Conservation (phyloP, 2,797 vertebrate species). For the Pipistrellus kuhlii region DNA sequence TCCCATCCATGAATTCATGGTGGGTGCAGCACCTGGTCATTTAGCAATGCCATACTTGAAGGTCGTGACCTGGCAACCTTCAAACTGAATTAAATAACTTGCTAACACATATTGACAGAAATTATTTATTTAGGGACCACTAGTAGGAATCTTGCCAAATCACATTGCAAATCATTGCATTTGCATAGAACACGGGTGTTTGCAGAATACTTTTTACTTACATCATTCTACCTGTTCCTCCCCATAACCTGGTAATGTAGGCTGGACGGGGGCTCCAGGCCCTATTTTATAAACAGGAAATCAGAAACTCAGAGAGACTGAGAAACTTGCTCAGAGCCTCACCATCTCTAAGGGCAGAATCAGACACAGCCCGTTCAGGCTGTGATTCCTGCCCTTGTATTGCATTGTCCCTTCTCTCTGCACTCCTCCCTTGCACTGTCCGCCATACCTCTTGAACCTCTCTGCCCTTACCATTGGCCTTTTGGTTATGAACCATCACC, state of each 20-base stretch:
- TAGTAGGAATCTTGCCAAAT: conserved; percentile 3
- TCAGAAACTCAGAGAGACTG: not conserved
- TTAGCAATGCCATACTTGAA: not conserved
- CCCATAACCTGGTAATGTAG: not conserved
- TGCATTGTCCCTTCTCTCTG: not conserved
- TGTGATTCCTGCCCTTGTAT: not conserved
- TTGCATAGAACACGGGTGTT: not conserved
- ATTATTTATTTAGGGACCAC: not conserved
- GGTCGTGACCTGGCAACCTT: not conserved
- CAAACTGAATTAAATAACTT: not conserved
- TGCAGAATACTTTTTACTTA: not conserved
- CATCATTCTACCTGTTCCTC: not conserved
- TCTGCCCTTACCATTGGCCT: not conserved
- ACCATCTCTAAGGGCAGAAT: not conserved
- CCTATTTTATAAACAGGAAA: not conserved
- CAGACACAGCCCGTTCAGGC: not conserved
- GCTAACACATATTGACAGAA: not conserved
- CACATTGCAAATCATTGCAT: not conserved
- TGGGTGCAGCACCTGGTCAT: not conserved
- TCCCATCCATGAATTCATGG: not conserved
- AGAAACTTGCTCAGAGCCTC: not conserved
- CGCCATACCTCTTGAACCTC: not conserved
- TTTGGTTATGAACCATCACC: not conserved
- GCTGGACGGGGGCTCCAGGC: not conserved
- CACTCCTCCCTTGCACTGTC: not conserved